These are phyloP conservation scores for Scaptomyza pallida DNA, from an alignment of 1,140 invertebrate species.

Conservation along the genomic window DNA sequence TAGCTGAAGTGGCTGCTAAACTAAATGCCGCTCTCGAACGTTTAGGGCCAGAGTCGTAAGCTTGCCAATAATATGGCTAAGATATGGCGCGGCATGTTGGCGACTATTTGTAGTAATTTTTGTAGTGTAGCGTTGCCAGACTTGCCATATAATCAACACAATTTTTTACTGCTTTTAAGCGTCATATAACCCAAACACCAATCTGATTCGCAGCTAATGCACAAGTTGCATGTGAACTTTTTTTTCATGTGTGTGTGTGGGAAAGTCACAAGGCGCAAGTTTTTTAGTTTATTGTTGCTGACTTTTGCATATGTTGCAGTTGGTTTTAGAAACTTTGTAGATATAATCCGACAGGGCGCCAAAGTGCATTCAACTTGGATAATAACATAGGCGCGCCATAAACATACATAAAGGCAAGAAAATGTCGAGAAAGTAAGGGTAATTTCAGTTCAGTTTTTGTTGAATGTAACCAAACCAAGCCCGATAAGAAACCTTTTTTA, in stretches of 20 bases:
- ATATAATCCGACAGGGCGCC: conserved; percentile 20
- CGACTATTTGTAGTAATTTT: conserved; percentile 9
- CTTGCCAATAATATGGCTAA: conserved; percentile 43
- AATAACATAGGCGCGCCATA: conserved; percentile 23
- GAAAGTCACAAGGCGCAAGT: conserved; percentile 52
- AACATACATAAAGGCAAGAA: conserved; percentile 8
- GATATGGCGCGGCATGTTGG: conserved; percentile 44
- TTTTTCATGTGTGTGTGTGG: conserved; percentile 30
- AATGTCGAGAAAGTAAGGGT: conserved; percentile 16
- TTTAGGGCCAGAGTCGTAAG: conserved; percentile 60
- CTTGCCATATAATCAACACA: conserved; percentile 65
- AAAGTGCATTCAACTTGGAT: conserved; percentile 43
- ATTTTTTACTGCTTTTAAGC: conserved; percentile 48
- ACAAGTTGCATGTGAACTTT: conserved; percentile 74
- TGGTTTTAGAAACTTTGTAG: not conserved
- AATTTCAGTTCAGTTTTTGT: not conserved
- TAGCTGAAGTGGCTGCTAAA: not conserved
- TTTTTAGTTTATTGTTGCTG: conserved; percentile 34
- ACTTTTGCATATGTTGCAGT: conserved; percentile 30
- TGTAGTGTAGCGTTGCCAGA: conserved; percentile 14
- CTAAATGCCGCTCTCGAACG: not conserved
- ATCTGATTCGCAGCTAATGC: conserved; percentile 52
- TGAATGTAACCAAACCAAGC: too few relatives aligned
- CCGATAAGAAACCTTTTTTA: too few relatives aligned
- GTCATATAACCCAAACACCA: not conserved